phyloP scores from a whole-genome alignment of 2,888 invertebrate species.

The Coenonympha glycerion region DNA sequence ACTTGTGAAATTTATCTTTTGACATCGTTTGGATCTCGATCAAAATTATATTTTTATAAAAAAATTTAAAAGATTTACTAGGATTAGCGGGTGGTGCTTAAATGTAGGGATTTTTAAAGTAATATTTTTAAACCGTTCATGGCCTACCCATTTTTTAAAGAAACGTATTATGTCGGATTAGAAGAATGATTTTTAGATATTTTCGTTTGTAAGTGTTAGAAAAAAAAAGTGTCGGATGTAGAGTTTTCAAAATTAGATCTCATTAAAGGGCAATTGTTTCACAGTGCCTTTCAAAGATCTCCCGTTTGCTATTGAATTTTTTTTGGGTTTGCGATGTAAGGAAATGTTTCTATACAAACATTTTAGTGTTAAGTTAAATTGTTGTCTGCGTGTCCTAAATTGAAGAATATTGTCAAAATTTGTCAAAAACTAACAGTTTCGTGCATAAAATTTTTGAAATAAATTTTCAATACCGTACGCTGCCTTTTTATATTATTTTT shows the following conservation, averaged over 20 bases:
- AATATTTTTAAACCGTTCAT: conserved; percentile 41
- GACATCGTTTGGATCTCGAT: conserved; percentile 58
- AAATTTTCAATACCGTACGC: conserved; percentile 50
- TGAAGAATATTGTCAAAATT: conserved; percentile 44
- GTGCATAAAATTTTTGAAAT: conserved; percentile 52
- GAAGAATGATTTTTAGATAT: conserved; percentile 36
- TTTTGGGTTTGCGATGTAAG: conserved; percentile 48
- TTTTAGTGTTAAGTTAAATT: conserved; percentile 42
- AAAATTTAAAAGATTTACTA: conserved; percentile 34
- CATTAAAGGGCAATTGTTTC: conserved; percentile 53
- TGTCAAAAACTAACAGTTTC: conserved; percentile 58
- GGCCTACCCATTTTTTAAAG: conserved; percentile 52
- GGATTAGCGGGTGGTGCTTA: conserved; percentile 69
- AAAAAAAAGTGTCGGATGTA: conserved; percentile 54
- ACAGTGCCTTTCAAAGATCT: conserved; percentile 62
- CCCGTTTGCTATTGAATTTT: conserved; percentile 42
- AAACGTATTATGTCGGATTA: conserved; percentile 63
- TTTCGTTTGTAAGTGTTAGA: conserved; percentile 49
- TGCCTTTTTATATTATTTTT: conserved; percentile 14
- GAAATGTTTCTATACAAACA: conserved; percentile 46
- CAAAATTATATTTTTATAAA: conserved; percentile 50
- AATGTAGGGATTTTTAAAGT: conserved; percentile 42
- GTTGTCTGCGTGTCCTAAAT: conserved; percentile 42
- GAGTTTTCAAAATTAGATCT: conserved; percentile 68
- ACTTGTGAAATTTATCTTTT: conserved; percentile 45